Conservation (phyloP, 2,797 vertebrate genomes). For the Tapirus indicus region DNA sequence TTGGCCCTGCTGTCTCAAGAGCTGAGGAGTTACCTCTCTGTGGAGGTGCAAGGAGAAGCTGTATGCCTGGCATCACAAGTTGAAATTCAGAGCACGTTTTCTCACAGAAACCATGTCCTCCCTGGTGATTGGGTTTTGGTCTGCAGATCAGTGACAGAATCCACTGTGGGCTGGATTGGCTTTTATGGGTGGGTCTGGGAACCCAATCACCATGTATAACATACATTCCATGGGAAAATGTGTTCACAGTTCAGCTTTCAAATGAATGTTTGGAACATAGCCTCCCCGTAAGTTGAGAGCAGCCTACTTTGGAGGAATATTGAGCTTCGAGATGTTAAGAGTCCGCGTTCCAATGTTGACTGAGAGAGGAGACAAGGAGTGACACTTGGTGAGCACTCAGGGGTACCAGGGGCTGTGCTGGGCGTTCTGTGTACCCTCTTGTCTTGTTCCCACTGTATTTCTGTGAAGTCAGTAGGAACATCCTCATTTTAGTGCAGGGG, state of each 20-base stretch:
- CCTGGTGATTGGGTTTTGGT: background rate
- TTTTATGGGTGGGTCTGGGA: background rate
- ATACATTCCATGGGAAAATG: background rate
- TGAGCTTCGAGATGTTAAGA: background rate
- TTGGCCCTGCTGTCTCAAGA: background rate
- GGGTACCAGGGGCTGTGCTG: background rate
- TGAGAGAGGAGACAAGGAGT: fast-evolving
- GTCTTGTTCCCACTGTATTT: background rate
- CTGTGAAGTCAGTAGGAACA: background rate
- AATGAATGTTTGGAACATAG: background rate
- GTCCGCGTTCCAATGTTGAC: background rate
- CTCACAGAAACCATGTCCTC: background rate
- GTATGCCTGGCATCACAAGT: background rate
- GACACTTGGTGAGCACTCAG: background rate
- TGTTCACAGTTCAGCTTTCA: slow-evolving; percentile 6
- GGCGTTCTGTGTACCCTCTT: background rate
- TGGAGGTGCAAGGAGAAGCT: background rate
- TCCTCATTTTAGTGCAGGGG: background rate
- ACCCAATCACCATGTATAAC: background rate
- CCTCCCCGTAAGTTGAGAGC: background rate
- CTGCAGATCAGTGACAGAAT: background rate
- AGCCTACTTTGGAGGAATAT: background rate
- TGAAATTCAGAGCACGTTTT: background rate
- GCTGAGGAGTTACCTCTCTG: background rate
- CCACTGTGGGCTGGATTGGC: background rate